Conservation (phyloP, 2,113 vertebrate species). For the Corythoichthys haematopterus region DNA sequence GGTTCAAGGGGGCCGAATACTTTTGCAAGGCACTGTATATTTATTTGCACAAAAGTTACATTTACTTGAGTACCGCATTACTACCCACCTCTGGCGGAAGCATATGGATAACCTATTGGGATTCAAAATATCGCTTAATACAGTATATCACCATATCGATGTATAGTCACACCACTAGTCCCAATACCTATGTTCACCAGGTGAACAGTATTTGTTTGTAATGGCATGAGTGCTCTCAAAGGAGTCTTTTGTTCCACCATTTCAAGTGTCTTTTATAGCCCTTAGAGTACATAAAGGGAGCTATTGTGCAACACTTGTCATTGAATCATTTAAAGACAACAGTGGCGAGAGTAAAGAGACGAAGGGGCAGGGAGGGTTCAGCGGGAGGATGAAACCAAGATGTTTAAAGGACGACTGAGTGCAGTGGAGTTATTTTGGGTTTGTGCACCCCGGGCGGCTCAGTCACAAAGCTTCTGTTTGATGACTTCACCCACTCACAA, state of each 20-base stretch:
- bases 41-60: too few species aligned
- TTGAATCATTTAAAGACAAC: not conserved
- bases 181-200: too few species aligned
- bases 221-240: not conserved
- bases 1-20: too few species aligned
- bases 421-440: not conserved
- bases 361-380: not conserved
- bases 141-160: too few species aligned
- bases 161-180: too few species aligned
- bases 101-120: too few species aligned
- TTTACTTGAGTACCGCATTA: too few species aligned
- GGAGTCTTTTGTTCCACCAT: not conserved
- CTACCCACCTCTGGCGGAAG: too few species aligned
- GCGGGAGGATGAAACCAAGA: not conserved
- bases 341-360: not conserved
- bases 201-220: not conserved
- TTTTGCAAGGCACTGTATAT: too few species aligned
- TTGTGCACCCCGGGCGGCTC: not conserved
- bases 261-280: not conserved
- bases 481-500: conserved; percentile 1
- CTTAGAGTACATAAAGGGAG: not conserved
- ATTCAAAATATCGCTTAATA: too few species aligned
- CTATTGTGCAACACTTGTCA: not conserved
- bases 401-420: not conserved
- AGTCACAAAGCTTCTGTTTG: conserved; percentile 2